Evolutionary conservation across 2,888 invertebrate genomes (phyloP), one percentile per base, ranked within the genome.

Genomic region (Melangyna quadrimaculata): DNA sequence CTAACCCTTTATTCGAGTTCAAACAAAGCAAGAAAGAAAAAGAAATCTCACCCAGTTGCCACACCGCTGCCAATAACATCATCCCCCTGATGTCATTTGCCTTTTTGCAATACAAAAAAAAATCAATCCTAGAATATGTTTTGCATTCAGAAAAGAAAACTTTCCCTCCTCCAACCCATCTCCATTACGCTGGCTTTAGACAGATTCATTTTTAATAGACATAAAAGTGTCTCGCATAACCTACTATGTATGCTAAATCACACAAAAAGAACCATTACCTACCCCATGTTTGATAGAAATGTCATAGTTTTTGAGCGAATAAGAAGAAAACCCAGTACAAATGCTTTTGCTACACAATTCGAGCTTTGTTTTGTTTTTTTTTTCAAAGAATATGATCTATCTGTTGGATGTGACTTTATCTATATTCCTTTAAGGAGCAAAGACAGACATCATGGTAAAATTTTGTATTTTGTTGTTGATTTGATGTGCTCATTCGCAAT

Each of bases 1-100:
- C 67, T 29, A 79, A 75, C 79, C 71, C 79, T 77, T 84, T 84
- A 65, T 67, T 71, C 29, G 32, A 70, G 32, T 81, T 57, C 65
- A 67, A 57, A 72, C 3, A 67, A 37, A 2, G 14, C 12, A 3
- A 4, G 19, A 29, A 19, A 45, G 29, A 3, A 22, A 59, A 35
- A 17, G 7, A 19, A 27, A 40, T n/a, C 37, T 40, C 24, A 24
- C 27, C 24, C 37, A 6, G 1, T 9, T 3, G 10, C 12, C 19
- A 9, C 19, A 9, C 1, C 53, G 5, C 27, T 14, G 24, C 51
- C 9, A 6, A 7, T 35, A 12, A 57, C 17, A n/a, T 17, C 29
- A 57, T 7, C 35, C 57, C 35, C 12, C 5, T 1, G 1, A 3
- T n/a, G n/a, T 3, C 53, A 29, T 3, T 53, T 19, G 7, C 12